These are phyloP conservation scores for Pteria penguin DNA, from an alignment of 2,888 invertebrate genomes.

Conservation along the genomic window DNA sequence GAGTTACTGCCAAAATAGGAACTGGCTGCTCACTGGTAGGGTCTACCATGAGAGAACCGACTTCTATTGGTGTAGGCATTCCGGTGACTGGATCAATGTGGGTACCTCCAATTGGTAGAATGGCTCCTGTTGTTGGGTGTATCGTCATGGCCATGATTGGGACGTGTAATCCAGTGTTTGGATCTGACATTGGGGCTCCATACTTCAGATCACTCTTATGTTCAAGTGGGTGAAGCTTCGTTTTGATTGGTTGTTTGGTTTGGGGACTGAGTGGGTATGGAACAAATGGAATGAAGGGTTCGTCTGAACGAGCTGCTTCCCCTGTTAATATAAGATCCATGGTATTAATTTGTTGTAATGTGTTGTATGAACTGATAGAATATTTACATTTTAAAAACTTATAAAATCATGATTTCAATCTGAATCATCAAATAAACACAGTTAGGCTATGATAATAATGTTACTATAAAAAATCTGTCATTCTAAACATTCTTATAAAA, in stretches of 20 bases:
- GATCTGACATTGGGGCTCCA: constrained; percentile 73
- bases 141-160: constrained; percentile 77
- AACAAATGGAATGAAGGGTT: constrained; percentile 74
- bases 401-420: not conserved
- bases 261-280: constrained; percentile 70
- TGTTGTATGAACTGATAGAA: not conserved
- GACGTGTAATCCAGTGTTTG: constrained; percentile 74
- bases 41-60: constrained; percentile 77
- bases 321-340: constrained; percentile 53
- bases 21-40: constrained; percentile 72
- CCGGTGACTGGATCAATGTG: constrained; percentile 77
- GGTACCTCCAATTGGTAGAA: constrained; percentile 75
- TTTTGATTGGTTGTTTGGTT: constrained; percentile 64
- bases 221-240: constrained; percentile 68
- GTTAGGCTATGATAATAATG: not conserved
- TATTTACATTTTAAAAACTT: not conserved
- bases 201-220: constrained; percentile 70
- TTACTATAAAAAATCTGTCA: not conserved
- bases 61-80: constrained; percentile 76
- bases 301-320: constrained; percentile 69
- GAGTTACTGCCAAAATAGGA: constrained; percentile 73
- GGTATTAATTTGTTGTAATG: not conserved
- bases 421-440: no score
- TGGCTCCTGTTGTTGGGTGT: constrained; percentile 73
- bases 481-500: no score